Base-by-base conservation (phyloP, 2,888 invertebrate species). In the Drymonia ruficornis region DNA sequence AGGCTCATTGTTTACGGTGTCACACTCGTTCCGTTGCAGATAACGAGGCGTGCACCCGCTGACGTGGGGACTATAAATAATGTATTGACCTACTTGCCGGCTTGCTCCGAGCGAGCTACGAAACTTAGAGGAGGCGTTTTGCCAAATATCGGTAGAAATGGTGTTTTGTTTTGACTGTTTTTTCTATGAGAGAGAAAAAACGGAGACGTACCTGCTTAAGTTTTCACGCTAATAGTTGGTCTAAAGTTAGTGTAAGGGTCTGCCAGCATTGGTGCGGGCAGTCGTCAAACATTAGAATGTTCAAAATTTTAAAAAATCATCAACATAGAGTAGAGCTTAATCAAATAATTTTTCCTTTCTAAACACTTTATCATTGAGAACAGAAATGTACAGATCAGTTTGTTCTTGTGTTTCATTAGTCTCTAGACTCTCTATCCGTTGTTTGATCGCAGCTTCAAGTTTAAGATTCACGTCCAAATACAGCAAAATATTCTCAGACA, bases 21-120 rank as follows among this genome's bases (percentile, higher is more conserved):
- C 58, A 66, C 61, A 66, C 54, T 49, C 50, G 54, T 59, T 61
- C 63, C 63, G 68, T 70, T 74, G 68, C 74, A 70, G 63, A 65
- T 62, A 66, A 70, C 68, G 67, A 52, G 59, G 58, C 29, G 47
- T 47, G 34, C 47, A 47, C 59, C 60, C 44, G 68, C 70, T 83
- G 87, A 85, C 86, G 84, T 76, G 65, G 55, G 59, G 52, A 70
- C 84, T 88, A 89, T 89, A 84, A 89, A 90, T 90, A 88, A 86
- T 87, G 78, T 80, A 84, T 85, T 86, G 89, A 85, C 89, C 90
- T 76, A 90, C 79, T 84, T 89, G 78, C 69, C 59, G 63, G 55
- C 46, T 55, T 61, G 56, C 55, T 56, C 61, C 54, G 52, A 44
- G 44, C 50, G 34, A 28, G 36, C 48, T 45, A 47, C 45, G 49